Conservation (phyloP, 2,888 invertebrate genomes). For the Hololepta plana region DNA sequence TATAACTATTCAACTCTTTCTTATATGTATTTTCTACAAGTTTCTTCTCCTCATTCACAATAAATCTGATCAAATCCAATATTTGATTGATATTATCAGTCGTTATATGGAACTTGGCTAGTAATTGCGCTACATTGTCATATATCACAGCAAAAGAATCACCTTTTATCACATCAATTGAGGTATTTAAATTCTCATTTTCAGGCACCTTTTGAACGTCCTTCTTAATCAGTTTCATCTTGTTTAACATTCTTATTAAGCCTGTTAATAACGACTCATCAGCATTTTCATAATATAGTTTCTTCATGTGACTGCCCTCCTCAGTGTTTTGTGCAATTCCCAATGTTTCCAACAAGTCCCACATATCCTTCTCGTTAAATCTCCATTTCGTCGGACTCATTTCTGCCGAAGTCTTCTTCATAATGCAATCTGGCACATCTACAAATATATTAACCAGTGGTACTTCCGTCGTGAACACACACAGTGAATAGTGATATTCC, state of each 20-base stretch:
- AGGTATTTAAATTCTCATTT: no score
- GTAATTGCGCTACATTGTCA: conserved; percentile 5
- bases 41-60: conserved; percentile 9
- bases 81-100: conserved; percentile 5
- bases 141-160: conserved; percentile 4
- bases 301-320: no score
- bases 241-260: conserved; percentile 10
- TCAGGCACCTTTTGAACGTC: no score
- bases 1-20: conserved; percentile 6
- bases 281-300: conserved; percentile 11
- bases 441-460: conserved; percentile 34
- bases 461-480: conserved; percentile 42
- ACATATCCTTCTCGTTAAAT: conserved; percentile 30
- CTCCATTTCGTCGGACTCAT: conserved; percentile 15
- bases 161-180: conserved; percentile 1
- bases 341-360: conserved; percentile 28
- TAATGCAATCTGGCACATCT: conserved; percentile 20
- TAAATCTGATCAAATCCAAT: conserved; percentile 7
- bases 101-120: conserved; percentile 6
- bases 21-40: conserved; percentile 8
- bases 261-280: conserved; percentile 14
- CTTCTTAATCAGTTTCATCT: conserved; percentile 6
- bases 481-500: conserved; percentile 37
- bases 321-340: conserved; percentile 14
- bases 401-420: conserved; percentile 5